Percentiles rank a stretch among this genome's conserved stretches.
These are phyloP conservation scores for Gnatocerus cornutus DNA, from an alignment of 2,888 invertebrate genomes.

Conservation along the genomic window DNA sequence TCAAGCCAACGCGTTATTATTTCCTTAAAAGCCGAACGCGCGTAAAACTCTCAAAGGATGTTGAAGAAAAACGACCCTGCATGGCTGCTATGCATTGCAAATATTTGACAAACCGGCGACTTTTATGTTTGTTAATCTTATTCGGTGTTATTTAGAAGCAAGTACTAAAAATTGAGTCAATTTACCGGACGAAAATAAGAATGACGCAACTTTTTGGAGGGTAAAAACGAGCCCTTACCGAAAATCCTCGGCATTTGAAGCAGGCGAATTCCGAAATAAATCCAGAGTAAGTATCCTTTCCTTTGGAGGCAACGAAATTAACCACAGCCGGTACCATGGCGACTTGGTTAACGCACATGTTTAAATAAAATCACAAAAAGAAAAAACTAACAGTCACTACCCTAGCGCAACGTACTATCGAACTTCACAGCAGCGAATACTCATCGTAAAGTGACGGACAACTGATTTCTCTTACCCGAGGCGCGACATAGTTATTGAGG, in stretches of 20 bases:
- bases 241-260: constrained; percentile 65
- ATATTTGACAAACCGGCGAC: constrained; percentile 11
- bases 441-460: constrained; percentile 34
- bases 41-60: constrained; percentile 19
- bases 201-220: background rate
- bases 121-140: constrained; percentile 15
- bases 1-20: constrained; percentile 21
- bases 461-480: constrained; percentile 56
- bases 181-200: background rate
- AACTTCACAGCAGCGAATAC: constrained; percentile 5
- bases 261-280: constrained; percentile 68
- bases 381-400: constrained; percentile 12
- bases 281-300: constrained; percentile 69
- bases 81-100: constrained; percentile 15
- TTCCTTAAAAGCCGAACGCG: constrained; percentile 31
- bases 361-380: constrained; percentile 30
- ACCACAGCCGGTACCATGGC: constrained; percentile 70
- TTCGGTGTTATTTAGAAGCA: constrained; percentile 13
- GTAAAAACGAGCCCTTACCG: constrained; percentile 62
- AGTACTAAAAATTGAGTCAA: constrained; percentile 18
- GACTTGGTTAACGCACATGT: constrained; percentile 69
- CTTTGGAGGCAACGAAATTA: constrained; percentile 69
- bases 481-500: constrained; percentile 58
- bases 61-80: constrained; percentile 49
- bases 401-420: constrained; percentile 8